These are phyloP conservation scores for Alsophila aescularia DNA, from an alignment of 2,888 invertebrate genomes.

Conservation along the genomic window DNA sequence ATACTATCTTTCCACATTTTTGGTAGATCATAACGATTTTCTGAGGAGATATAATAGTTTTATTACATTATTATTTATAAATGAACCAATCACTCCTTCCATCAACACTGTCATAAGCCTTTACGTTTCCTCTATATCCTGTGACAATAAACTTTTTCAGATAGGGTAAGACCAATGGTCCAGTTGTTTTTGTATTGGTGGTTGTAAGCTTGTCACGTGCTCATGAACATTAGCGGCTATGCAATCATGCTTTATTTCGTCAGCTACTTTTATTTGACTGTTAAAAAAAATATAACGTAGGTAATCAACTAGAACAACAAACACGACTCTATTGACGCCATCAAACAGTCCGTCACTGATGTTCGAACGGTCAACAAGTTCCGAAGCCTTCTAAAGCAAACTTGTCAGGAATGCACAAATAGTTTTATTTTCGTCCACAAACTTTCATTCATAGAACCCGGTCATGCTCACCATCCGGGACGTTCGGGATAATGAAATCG, in stretches of 20 bases:
- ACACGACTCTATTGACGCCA: constrained; percentile 9
- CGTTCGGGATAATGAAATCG: constrained; percentile 67
- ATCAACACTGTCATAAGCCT: no score
- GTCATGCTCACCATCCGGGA: constrained; percentile 60
- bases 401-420: constrained; percentile 41
- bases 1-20: no score
- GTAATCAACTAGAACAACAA: constrained; percentile 11
- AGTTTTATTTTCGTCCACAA: constrained; percentile 37
- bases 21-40: no score
- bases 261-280: neutral
- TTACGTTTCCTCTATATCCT: no score
- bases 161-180: no score
- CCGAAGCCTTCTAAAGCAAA: constrained; percentile 27
- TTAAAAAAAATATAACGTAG: constrained; percentile 1
- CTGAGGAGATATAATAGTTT: no score
- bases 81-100: no score
- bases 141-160: no score
- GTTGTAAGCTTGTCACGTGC: no score
- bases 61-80: no score
- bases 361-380: constrained; percentile 21
- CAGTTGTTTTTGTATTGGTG: no score
- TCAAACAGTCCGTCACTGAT: constrained; percentile 19
- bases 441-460: constrained; percentile 53
- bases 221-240: no score
- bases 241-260: neutral